Conservation (phyloP, 2,888 invertebrate species). For the Plagodis pulveraria region DNA sequence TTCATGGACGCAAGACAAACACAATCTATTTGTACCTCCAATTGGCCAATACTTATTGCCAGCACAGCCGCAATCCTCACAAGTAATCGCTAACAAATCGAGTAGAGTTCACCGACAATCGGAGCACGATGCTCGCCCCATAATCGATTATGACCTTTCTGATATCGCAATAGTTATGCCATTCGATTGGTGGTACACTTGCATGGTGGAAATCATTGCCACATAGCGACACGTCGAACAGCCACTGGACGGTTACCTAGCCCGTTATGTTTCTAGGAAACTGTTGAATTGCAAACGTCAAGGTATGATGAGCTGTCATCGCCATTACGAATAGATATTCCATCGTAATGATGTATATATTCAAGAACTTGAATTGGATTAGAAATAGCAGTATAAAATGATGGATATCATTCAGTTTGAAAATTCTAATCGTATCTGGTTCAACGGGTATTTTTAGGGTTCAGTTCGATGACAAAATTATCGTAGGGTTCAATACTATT, state of each 20-base stretch:
- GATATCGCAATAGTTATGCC: constrained; percentile 38
- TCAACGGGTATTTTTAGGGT: too few relatives aligned
- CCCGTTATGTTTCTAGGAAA: constrained; percentile 40
- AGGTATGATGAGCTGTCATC: constrained; percentile 31
- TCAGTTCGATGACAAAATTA: too few relatives aligned
- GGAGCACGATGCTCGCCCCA: constrained; percentile 28
- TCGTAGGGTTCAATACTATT: too few relatives aligned
- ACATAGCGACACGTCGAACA: constrained; percentile 37
- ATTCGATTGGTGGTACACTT: constrained; percentile 29
- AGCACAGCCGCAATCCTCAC: constrained; percentile 1
- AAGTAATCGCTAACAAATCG: constrained; percentile 7
- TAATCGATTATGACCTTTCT: constrained; percentile 39
- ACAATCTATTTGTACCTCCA: constrained; percentile 6
- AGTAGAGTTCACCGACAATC: constrained; percentile 18
- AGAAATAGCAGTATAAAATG: too few relatives aligned
- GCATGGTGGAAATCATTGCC: constrained; percentile 25
- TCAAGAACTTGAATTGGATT: too few relatives aligned
- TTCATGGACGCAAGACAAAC: neutral
- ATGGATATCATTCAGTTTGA: too few relatives aligned
- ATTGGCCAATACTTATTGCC: constrained; percentile 2
- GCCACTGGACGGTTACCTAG: constrained; percentile 28
- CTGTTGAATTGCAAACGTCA: constrained; percentile 34
- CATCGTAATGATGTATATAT: constrained; percentile 19
- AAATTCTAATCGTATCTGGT: too few relatives aligned
- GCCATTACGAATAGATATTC: constrained; percentile 22